Evolutionary conservation across 2,113 vertebrate species (phyloP), one percentile per base, ranked within the genome.

Genomic region (Dasypus novemcinctus): DNA sequence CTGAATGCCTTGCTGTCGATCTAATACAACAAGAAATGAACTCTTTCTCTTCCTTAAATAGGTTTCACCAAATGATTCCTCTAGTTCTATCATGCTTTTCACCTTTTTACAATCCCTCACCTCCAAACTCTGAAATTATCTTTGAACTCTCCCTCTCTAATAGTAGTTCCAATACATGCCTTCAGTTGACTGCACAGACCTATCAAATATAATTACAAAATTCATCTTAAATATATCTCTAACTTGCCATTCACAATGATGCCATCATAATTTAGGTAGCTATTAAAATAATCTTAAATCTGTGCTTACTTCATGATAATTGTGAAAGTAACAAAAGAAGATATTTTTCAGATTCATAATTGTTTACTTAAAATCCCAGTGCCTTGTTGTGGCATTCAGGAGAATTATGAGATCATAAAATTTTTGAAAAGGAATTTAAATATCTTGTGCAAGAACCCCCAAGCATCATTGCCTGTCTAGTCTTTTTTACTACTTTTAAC

Each of bases 311-410:
- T 46, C 8, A 13, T 29, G 76, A 49, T 38, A 87, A 23, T 71
- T 95, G 5, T 59, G 94, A 95, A 82, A 93, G 72, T 82, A 94
- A 79, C 85, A 96, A 82, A 92, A 91, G 43, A 92, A 96, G 87
- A 89, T 76, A 74, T 38, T 92, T 90, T 85, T 95, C 61, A 90
- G 66, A 96, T 9, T 94, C 93, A 75, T 69, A 71, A 89, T 46
- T 93, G 75, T 57, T 92, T 90, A 84, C 54, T 87, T 87, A 91
- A 96, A 92, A 90, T 8, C 72, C 18, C 27, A 93, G 59, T 83
- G 36, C 23, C 54, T 95, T 90, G 72, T 87, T 61, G 81, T 68
- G 14, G 57, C 46, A 95, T 59, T 90, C 25, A 64, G 59, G 59
- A 87, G 71, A 86, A 91, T 81, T 74, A 92, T 1, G 81, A 11